Base-by-base conservation (phyloP, 2,888 invertebrate species). In the Heterodera filipjevi region DNA sequence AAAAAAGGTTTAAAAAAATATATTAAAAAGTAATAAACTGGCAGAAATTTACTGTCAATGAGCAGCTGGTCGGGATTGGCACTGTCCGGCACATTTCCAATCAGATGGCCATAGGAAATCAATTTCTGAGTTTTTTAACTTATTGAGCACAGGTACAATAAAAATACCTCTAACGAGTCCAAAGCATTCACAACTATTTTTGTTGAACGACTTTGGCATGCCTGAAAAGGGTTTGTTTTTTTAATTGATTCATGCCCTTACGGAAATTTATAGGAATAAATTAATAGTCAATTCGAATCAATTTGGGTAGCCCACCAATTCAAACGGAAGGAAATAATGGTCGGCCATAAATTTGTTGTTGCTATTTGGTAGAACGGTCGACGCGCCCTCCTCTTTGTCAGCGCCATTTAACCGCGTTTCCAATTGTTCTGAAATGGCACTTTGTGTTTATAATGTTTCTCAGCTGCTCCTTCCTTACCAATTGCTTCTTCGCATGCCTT, bases 21-120 rank as follows among this genome's bases (percentile, higher is more conserved):
- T n/a, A n/a, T n/a, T n/a, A n/a, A n/a, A n/a, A n/a, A n/a, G n/a
- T n/a, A n/a, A n/a, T 99, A 87, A 85, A 80, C 22, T 16, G 32
- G 14, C 16, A 71, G 14, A 46, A 27, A 73, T n/a, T 19, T 66
- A 80, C 97, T 92, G 90, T 99, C 98, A 85, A 99, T 98, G 5
- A 99, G 91, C 68, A 95, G 91, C 90, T 95, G 95, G 72, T 94
- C 94, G 0, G 96, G 95, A 85, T 95, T 94, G 0, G 95, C 94
- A 0, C 94, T 94, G 90, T 99, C 98, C 3, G 95, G 94, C 84
- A 94, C 93, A 90, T 94, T 95, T 66, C 98, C 98, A 32, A 96
- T 95, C 77, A 99, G 91, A 90, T 99, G 99, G 0, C 99, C 99
- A 91, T 99, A 98, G 0, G 98, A 98, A 82, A 99, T 98, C 46